Conservation (phyloP, 2,888 invertebrate genomes). For the Apeira syringaria region DNA sequence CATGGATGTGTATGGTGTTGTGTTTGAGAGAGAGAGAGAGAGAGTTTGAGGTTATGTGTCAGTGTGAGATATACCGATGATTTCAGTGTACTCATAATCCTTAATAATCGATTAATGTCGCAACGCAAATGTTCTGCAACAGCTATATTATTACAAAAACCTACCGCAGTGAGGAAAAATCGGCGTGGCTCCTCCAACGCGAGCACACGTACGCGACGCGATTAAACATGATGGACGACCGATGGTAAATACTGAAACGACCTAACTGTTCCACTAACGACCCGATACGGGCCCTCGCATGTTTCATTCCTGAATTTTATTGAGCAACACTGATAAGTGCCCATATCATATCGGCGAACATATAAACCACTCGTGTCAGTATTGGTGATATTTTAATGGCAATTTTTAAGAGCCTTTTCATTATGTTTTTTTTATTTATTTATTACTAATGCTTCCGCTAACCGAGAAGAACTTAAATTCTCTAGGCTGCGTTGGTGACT, state of each 20-base stretch:
- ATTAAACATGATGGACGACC: slow-evolving; percentile 75
- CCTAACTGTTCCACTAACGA: slow-evolving; percentile 67
- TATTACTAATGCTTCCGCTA: no score
- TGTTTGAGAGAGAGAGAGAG: no score
- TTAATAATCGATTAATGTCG: no score
- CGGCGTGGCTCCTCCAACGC: slow-evolving; percentile 42
- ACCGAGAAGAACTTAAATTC: no score
- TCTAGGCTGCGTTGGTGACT: no score
- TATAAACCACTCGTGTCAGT: slow-evolving; percentile 23
- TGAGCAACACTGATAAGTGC: slow-evolving; percentile 47
- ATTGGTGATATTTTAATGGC: slow-evolving; percentile 9
- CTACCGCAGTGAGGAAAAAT: slow-evolving; percentile 9
- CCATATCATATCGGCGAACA: slow-evolving; percentile 37
- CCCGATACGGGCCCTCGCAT: slow-evolving; percentile 51
- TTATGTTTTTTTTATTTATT: no score
- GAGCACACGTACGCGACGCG: slow-evolving; percentile 48
- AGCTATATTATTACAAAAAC: no score
- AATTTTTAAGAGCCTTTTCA: not conserved
- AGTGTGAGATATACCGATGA: no score
- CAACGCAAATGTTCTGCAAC: no score
- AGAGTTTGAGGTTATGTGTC: no score
- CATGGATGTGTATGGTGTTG: no score
- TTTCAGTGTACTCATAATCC: no score
- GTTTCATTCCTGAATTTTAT: slow-evolving; percentile 61
- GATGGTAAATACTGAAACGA: slow-evolving; percentile 61